These are phyloP conservation scores for Acromyrmex charruanus DNA, from an alignment of 1,140 invertebrate genomes.

Conservation along the genomic window DNA sequence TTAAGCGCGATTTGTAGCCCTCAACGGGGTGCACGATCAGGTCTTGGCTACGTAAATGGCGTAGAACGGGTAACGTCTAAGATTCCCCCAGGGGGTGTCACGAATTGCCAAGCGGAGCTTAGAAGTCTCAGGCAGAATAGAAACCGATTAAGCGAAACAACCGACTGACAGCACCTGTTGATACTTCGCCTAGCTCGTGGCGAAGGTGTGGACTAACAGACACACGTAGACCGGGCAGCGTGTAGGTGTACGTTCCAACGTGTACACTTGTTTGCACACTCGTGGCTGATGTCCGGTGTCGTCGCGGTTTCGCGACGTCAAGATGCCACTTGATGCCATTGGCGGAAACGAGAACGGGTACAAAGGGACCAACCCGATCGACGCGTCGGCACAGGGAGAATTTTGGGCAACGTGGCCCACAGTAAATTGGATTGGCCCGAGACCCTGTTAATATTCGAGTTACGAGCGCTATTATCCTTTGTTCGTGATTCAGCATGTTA, in stretches of 20 bases:
- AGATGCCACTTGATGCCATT: background rate
- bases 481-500: constrained; percentile 43
- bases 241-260: background rate
- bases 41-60: constrained; percentile 28
- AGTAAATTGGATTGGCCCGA: constrained; percentile 49
- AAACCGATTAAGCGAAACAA: constrained; percentile 81
- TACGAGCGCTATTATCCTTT: constrained; percentile 54
- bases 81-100: constrained; percentile 54
- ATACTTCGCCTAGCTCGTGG: constrained; percentile 68
- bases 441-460: constrained; percentile 52
- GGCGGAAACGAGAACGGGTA: background rate
- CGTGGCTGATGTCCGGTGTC: constrained; percentile 9
- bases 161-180: constrained; percentile 80
- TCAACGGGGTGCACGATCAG: constrained; percentile 25
- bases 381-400: background rate
- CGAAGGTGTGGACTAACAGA: constrained; percentile 52
- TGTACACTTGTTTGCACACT: constrained; percentile 18
- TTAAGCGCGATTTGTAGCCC: constrained; percentile 48
- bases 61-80: constrained; percentile 36
- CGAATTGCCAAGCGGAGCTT: constrained; percentile 70
- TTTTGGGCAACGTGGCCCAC: constrained; percentile 17
- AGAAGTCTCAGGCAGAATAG: constrained; percentile 77
- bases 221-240: background rate
- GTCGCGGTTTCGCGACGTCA: background rate
- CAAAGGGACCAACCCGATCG: background rate